Conservation (phyloP, 2,113 vertebrate genomes). For the Plectropomus leopardus region DNA sequence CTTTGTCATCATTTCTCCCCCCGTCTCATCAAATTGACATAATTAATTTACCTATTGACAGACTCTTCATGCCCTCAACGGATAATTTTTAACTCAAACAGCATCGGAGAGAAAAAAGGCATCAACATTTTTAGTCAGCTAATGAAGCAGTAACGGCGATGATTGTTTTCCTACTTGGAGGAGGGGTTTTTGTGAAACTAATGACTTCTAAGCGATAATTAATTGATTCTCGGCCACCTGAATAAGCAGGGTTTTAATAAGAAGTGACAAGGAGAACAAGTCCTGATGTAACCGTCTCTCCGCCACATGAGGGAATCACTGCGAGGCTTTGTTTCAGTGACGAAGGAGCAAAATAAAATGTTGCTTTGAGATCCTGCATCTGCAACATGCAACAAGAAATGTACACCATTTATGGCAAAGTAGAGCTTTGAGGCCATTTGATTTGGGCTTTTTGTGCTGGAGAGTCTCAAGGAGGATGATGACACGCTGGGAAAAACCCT, state of each 20-base stretch:
- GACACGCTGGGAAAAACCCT: neutral
- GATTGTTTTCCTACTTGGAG: slow-evolving; percentile 88
- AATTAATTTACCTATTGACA: slow-evolving; percentile 76
- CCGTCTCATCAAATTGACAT: slow-evolving; percentile 58
- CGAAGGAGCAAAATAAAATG: slow-evolving; percentile 4
- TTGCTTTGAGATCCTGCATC: neutral
- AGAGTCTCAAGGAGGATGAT: slow-evolving; percentile 10
- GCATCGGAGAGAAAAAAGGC: slow-evolving; percentile 26
- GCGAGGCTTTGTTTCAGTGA: neutral
- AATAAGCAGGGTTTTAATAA: slow-evolving; percentile 92
- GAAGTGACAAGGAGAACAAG: slow-evolving; percentile 87
- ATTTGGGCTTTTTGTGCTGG: neutral
- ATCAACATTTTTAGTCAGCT: slow-evolving; percentile 78
- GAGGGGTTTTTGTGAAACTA: slow-evolving; percentile 89
- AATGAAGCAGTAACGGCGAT: slow-evolving; percentile 89
- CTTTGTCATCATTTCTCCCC: slow-evolving; percentile 53
- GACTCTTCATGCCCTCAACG: slow-evolving; percentile 34
- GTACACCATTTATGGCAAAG: neutral
- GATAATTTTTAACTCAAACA: slow-evolving; percentile 65
- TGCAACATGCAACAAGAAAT: neutral
- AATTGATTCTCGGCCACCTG: slow-evolving; percentile 90
- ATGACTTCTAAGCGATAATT: slow-evolving; percentile 87
- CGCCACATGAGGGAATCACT: slow-evolving; percentile 79
- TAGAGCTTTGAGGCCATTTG: neutral
- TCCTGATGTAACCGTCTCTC: slow-evolving; percentile 81